Base-by-base conservation (phyloP, 1,140 invertebrate genomes). In the Musca domestica region DNA sequence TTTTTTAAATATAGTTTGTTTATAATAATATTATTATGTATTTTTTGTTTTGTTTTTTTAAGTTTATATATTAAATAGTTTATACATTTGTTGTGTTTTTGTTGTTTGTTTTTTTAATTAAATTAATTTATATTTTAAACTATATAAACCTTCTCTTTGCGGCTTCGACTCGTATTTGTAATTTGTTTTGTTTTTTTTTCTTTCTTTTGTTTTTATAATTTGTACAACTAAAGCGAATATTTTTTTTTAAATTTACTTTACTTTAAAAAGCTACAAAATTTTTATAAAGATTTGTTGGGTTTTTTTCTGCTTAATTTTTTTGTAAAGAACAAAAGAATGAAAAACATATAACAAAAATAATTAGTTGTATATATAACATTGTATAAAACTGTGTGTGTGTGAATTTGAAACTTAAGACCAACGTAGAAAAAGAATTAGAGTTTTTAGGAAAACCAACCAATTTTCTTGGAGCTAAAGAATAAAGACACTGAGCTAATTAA, bases 261-360 rank as follows among this genome's bases (percentile, higher is more conserved):
- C 20, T 19, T 34, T 61, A 61, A 61, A 61, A 61, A 61, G 56
- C 56, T 61, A 61, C n/a, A 61, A 61, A 61, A 61, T 34, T n/a
- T 61, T 61, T 61, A 56, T 41, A 41, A 41, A 41, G 34, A 41
- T 41, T 41, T 41, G 34, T 41, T 41, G 51, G 51, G 22, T 52
- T 22, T 51, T 51, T 51, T 51, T 20, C 23, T 54, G 34, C 12
- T 7, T 41, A 10, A 41, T 41, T 41, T 41, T 41, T 41, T 41
- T 41, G 34, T 41, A 41, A 41, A 41, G 34, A 41, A 41, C 34
- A 41, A 41, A 41, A 41, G 34, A 54, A 23, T 56, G 7, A 25
- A 56, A 25, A 30, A 56, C 14, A 27, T 25, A 27, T 30, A 56
- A 30, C 23, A 56, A 56, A 56, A 56, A 56, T 56, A 27, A 56